Evolutionary conservation across 2,888 invertebrate species (phyloP), one percentile per base, ranked within the genome.

Genomic region (Phortica magna): DNA sequence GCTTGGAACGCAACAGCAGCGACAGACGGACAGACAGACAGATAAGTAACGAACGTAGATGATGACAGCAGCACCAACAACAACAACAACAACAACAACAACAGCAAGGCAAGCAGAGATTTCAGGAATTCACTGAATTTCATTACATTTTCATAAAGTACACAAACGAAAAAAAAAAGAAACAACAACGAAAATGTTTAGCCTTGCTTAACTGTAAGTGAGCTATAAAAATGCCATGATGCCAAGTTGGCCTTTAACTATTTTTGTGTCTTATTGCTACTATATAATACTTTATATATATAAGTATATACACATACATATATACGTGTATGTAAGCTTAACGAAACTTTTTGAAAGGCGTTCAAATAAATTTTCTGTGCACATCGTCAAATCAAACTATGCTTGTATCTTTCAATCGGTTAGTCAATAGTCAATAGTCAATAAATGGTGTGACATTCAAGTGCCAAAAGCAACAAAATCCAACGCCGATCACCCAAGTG

Each of bases 371-470:
- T 48, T 48, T 48, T 48, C 14, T 9, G 9, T 48, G 48, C 14
- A 48, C 48, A 48, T 14, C 10, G 48, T 14, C 48, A 48, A 48
- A 48, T 6, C 48, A 48, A 48, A 48, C 48, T 12, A 14, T 14
- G 48, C 14, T 48, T 48, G 48, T 48, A 48, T 48, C 48, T 48
- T 48, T 48, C 14, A 12, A 12, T 48, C 48, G 48, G 10, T 14
- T 31, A 31, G 14, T 48, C 48, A 48, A 12, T 48, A n/a, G n/a
- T 43, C 59, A 12, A 53, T 14, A 72, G 31, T 68, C 68, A 71
- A 85, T 85, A 84, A 84, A 83, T 81, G 82, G 81, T 48, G 67
- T 87, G 86, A 87, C 86, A 87, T 87, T 86, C 86, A 87, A 76
- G 73, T 76, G 76, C 42, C 72, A 65, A 71, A 64, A 19, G 59